Evolutionary conservation across 1,140 invertebrate species (phyloP), one percentile per base, ranked within the genome.

Genomic region (Drosophila ercepeae): DNA sequence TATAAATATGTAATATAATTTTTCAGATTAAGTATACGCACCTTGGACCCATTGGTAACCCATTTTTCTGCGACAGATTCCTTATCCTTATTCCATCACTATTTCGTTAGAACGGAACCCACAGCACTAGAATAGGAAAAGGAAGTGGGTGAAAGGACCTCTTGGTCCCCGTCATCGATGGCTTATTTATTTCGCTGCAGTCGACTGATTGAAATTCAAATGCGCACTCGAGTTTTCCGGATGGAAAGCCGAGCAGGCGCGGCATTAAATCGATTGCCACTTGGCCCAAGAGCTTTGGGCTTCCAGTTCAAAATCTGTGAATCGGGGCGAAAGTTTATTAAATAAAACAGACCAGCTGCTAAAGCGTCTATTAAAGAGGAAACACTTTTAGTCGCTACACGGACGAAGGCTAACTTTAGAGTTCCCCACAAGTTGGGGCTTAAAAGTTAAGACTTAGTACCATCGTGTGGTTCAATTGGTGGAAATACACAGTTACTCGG

Each of bases 171-270:
- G 57, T 41, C 77, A 61, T 52, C 58, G 53, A 19, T 63, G 68
- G 45, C 59, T 86, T 84, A 84, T 86, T 75, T 84, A 79, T 76
- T 69, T 79, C 70, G 71, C 75, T 67, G 39, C 63, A 67, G 65
- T 51, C 11, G 32, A 44, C 72, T 84, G 81, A 86, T 84, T 84
- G 76, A 86, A 76, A 84, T 84, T 84, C 79, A 79, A 84, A 86
- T 79, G 67, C 60, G 67, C 72, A 63, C 71, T 78, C 57, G 49
- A 78, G 69, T 41, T 54, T 65, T 52, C 54, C 51, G 52, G 63
- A 52, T 73, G 69, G 39, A 44, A 65, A 52, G 39, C 63, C 14
- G 36, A 27, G 45, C 71, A 61, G 65, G 53, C 51, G 61, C 58
- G 61, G 79, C 48, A 78, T 72, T 72, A 84, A 84, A 57, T 64